These are phyloP conservation scores for Agelas oroides DNA, from an alignment of 37 sponge, comb jelly and placozoan species.

Conservation along the genomic window DNA sequence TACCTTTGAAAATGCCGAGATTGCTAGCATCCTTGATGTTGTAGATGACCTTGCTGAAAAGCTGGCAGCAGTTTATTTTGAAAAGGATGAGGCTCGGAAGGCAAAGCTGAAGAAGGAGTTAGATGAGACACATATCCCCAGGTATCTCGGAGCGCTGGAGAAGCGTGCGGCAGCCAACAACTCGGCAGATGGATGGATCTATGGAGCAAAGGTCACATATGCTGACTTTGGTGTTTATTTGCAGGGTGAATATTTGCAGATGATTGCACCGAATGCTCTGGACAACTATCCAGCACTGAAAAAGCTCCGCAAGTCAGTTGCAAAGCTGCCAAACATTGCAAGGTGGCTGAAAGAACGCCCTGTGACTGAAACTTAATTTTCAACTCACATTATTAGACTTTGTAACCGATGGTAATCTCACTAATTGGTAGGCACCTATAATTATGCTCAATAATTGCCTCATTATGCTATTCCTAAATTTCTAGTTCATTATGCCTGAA, in stretches of 20 bases:
- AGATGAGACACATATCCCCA: conserved; percentile 14
- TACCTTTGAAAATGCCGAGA: conserved; percentile 36
- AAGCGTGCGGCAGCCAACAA: conserved; percentile 6
- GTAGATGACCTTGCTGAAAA: conserved; percentile 27
- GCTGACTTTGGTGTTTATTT: conserved; percentile 34
- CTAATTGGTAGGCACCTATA: too few species aligned
- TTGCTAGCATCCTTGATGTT: conserved; percentile 49
- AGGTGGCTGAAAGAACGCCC: conserved; percentile 56
- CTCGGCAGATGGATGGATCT: conserved; percentile 33
- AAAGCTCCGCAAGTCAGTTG: conserved; percentile 35
- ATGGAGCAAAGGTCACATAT: conserved; percentile 52
- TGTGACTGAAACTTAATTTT: conserved; percentile 8
- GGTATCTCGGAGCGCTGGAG: conserved; percentile 15
- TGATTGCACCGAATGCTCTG: not conserved
- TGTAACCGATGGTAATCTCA: too few species aligned
- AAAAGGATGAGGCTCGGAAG: conserved; percentile 53
- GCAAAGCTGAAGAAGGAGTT: conserved; percentile 19
- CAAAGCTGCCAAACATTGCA: conserved; percentile 30
- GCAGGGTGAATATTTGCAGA: not conserved
- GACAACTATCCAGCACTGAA: conserved; percentile 35
- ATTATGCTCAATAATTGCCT: too few species aligned
- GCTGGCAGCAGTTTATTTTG: conserved; percentile 11
- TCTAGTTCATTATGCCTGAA: too few species aligned
- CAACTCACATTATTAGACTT: too few species aligned
- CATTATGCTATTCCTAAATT: too few species aligned